These are phyloP conservation scores for Meteorus cinctellus DNA, from an alignment of 2,888 invertebrate genomes.

Conservation along the genomic window DNA sequence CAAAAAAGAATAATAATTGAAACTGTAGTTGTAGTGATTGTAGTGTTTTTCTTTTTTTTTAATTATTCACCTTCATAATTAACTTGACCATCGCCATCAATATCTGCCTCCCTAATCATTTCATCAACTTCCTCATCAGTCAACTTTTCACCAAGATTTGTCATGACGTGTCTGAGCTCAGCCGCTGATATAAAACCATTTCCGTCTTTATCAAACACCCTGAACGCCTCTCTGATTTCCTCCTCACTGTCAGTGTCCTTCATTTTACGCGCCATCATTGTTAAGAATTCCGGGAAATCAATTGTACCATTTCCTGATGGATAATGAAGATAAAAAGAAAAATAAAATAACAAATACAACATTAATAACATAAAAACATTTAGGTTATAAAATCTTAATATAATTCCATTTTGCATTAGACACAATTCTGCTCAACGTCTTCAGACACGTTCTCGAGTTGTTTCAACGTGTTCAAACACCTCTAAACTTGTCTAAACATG, in stretches of 20 bases:
- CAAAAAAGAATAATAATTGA: too few species aligned
- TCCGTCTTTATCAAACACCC: constrained; percentile 99
- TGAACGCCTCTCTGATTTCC: constrained; percentile 99
- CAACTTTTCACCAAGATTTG: constrained; percentile 99
- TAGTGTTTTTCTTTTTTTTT: background rate
- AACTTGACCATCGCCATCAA: constrained; percentile 99
- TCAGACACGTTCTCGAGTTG: too few species aligned
- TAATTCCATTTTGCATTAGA: too few species aligned
- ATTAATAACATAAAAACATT: too few species aligned
- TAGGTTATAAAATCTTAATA: too few species aligned
- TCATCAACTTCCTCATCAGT: constrained; percentile 99
- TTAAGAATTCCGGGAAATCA: constrained; percentile 99
- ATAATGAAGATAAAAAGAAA: background rate
- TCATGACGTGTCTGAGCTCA: constrained; percentile 99
- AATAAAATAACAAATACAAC: background rate
- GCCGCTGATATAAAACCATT: constrained; percentile 99
- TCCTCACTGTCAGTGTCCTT: constrained; percentile 99
- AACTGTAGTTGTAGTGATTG: too few species aligned
- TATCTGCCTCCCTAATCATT: constrained; percentile 99
- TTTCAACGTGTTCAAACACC: too few species aligned
- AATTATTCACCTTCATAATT: constrained; percentile 88
- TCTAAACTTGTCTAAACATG: background rate
- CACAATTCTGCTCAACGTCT: too few species aligned
- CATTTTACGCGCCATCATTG: constrained; percentile 99
- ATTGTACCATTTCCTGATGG: constrained; percentile 94